Percentiles rank a stretch among this genome's conserved stretches.
Evolutionary conservation across 2,888 invertebrate species (phyloP).

Genomic region (Drosophila anomalata): DNA sequence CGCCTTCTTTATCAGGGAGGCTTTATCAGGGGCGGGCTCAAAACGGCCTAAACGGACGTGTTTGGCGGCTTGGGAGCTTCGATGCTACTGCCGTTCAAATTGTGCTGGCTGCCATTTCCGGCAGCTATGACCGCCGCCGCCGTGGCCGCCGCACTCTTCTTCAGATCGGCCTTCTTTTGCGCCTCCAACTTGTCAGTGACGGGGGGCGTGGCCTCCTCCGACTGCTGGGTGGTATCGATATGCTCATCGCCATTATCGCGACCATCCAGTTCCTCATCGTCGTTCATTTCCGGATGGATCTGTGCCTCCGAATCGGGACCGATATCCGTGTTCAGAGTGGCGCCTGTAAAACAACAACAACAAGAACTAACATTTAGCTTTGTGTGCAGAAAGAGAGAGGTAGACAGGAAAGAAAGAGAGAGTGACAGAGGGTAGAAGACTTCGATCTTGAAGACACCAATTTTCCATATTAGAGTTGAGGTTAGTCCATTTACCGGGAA

Average conservation of each 20-base stretch:
- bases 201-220: slow-evolving; percentile 83
- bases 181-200: slow-evolving; percentile 83
- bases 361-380: slow-evolving; percentile 84
- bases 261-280: slow-evolving; percentile 85
- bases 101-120: slow-evolving; percentile 62
- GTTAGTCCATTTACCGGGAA: slow-evolving; percentile 68
- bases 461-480: slow-evolving; percentile 33
- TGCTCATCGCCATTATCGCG: slow-evolving; percentile 83
- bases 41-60: slow-evolving; percentile 80
- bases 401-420: slow-evolving; percentile 3
- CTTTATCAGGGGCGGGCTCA: background rate
- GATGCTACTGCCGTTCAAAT: slow-evolving; percentile 60
- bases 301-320: slow-evolving; percentile 87
- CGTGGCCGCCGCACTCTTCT: slow-evolving; percentile 74
- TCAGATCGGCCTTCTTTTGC: slow-evolving; percentile 82
- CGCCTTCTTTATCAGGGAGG: slow-evolving; percentile 2
- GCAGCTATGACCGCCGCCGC: slow-evolving; percentile 74
- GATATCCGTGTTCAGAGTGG: slow-evolving; percentile 86
- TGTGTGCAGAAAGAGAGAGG: slow-evolving; percentile 46
- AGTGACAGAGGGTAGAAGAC: slow-evolving; percentile 7
- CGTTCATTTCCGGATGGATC: slow-evolving; percentile 86
- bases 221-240: slow-evolving; percentile 83
- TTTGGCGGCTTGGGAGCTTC: slow-evolving; percentile 82
- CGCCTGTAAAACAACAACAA: slow-evolving; percentile 88
- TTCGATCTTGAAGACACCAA: slow-evolving; percentile 25